Evolutionary conservation across 2,888 invertebrate genomes (phyloP).

Genomic region (Sarcophaga subvicina): DNA sequence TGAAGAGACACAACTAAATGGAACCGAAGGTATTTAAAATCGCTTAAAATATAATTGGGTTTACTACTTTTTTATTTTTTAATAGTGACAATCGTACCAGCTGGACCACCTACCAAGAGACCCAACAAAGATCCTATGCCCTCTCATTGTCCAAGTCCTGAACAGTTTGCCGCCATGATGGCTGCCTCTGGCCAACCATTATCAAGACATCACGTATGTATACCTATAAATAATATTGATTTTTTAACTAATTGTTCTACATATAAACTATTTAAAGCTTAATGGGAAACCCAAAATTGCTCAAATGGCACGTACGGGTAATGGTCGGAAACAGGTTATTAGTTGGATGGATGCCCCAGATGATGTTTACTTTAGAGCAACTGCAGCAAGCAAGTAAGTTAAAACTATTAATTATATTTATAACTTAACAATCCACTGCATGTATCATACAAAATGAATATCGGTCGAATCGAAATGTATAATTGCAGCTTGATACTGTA

Average conservation of each 20-base stretch:
- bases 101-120: conserved; percentile 89
- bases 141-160: conserved; percentile 87
- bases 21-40: conserved; percentile 77
- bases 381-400: conserved; percentile 93
- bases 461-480: too few species aligned
- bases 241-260: neutral
- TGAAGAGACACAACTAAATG: conserved; percentile 86
- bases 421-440: too few species aligned
- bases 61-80: conserved; percentile 19
- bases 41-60: neutral
- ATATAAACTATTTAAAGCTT: conserved; percentile 82
- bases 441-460: too few species aligned
- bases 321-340: conserved; percentile 93
- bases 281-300: conserved; percentile 93
- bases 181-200: conserved; percentile 87
- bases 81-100: conserved; percentile 78
- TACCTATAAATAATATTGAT: neutral
- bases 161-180: conserved; percentile 88
- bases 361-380: conserved; percentile 97
- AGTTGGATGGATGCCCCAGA: conserved; percentile 99
- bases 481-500: too few species aligned
- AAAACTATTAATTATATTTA: neutral
- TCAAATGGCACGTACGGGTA: conserved; percentile 89
- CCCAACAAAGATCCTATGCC: conserved; percentile 90
- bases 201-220: conserved; percentile 87